Base-by-base conservation (phyloP, 2,797 vertebrate species). In the Apogon talboti region DNA sequence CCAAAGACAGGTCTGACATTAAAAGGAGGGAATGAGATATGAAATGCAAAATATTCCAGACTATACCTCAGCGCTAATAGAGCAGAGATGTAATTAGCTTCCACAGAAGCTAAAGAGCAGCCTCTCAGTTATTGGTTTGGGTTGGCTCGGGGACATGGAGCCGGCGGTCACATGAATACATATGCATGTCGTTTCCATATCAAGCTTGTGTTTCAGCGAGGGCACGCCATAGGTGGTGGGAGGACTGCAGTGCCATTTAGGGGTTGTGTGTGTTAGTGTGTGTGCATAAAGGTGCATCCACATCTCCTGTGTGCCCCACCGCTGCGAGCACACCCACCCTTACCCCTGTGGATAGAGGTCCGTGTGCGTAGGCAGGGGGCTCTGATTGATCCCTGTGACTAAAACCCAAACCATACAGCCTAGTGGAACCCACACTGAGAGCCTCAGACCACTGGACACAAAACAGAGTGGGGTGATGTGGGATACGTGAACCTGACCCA, bases 131-230 rank as follows among this genome's bases (percentile, higher is more conserved):
- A 92, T 83, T 90, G 86, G 84, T 81, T 81, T 48, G 85, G 84
- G 53, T 83, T 75, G 70, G 83, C 90, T 79, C 9, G 43, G 52
- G 89, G 88, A 81, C 77, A 83, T 11, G 30, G 16, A 66, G 86
- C 91, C 82, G 28, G 62, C 71, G 62, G 89, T 76, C 76, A 82
- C 86, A 76, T 82, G 82, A 85, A 91, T 91, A 85, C 85, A 89
- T 90, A 89, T 90, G 85, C 89, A 91, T 89, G 89, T 75, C 61
- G 75, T 90, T 91, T 91, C 83, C 87, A 92, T 89, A 88, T 91
- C 87, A 74, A 89, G 85, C 79, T 69, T 59, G 79, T 76, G 85
- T 82, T 78, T 83, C 65, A 71, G 56, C 19, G 44, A 83, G 84
- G 90, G 87, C 81, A 88, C 57, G 79, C 89, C 86, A 82, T 85